These are phyloP conservation scores for Candidula unifasciata DNA, from an alignment of 2,888 invertebrate genomes.

Conservation along the genomic window DNA sequence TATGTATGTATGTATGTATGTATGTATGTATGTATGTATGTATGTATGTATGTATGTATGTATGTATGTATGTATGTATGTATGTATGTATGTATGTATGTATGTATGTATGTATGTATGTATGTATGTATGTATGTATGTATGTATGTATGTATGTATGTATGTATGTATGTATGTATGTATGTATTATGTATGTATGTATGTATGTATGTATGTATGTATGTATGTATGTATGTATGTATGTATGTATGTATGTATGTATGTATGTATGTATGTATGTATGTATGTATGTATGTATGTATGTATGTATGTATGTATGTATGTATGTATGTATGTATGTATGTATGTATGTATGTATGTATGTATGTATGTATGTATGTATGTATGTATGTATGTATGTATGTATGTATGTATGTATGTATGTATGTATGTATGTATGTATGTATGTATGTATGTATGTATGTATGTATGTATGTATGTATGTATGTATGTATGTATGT, in stretches of 20 bases:
- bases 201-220: conserved; percentile 1
- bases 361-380: not conserved
- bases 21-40: too few relatives aligned
- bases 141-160: not conserved
- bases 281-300: conserved; percentile 10
- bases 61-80: not conserved
- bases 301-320: not conserved
- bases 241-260: conserved; percentile 30
- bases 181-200: too few relatives aligned
- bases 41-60: too few relatives aligned
- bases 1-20: too few relatives aligned
- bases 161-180: too few relatives aligned
- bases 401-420: conserved; percentile 2
- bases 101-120: not conserved
- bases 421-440: too few relatives aligned
- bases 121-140: not conserved
- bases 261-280: conserved; percentile 37
- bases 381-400: conserved; percentile 8
- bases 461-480: too few relatives aligned
- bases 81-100: not conserved
- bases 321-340: conserved; percentile 7
- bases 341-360: conserved; percentile 35
- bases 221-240: not conserved
- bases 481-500: too few relatives aligned
- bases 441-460: too few relatives aligned